Conservation (phyloP, 2,113 vertebrate species). For the Cebus imitator region DNA sequence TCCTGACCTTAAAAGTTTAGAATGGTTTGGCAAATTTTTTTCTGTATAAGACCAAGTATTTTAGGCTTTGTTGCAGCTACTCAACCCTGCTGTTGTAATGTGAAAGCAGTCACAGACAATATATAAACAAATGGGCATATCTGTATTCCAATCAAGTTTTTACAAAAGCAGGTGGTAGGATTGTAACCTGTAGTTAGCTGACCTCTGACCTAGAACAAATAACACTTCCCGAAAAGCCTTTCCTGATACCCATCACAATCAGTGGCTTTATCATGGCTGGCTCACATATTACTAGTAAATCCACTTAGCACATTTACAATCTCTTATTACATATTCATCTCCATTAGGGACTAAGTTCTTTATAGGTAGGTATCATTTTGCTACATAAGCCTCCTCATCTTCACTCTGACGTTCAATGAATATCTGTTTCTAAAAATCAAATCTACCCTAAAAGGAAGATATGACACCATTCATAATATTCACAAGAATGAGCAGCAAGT, state of each 20-base stretch:
- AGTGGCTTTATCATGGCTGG: neutral
- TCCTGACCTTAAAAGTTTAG: neutral
- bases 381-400: neutral
- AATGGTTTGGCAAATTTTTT: neutral
- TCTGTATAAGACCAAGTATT: too few relatives aligned
- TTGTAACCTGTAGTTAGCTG: neutral
- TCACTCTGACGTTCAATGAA: neutral
- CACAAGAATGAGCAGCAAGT: conserved; percentile 7
- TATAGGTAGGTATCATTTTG: neutral
- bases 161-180: neutral
- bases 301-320: neutral
- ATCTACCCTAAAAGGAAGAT: neutral
- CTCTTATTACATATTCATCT: neutral
- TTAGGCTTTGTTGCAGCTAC: too few relatives aligned
- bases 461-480: neutral
- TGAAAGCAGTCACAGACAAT: too few relatives aligned
- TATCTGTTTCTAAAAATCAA: neutral
- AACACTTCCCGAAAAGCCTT: neutral
- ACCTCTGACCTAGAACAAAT: neutral
- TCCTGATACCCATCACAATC: neutral
- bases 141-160: neutral
- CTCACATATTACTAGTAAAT: neutral
- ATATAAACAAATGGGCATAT: too few relatives aligned
- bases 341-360: neutral
- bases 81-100: too few relatives aligned